A percentile compares a stretch with the other conserved stretches of the same genome.
These are phyloP conservation scores for Rhamnusium bicolor DNA, from an alignment of 2,888 invertebrate species.

Conservation along the genomic window DNA sequence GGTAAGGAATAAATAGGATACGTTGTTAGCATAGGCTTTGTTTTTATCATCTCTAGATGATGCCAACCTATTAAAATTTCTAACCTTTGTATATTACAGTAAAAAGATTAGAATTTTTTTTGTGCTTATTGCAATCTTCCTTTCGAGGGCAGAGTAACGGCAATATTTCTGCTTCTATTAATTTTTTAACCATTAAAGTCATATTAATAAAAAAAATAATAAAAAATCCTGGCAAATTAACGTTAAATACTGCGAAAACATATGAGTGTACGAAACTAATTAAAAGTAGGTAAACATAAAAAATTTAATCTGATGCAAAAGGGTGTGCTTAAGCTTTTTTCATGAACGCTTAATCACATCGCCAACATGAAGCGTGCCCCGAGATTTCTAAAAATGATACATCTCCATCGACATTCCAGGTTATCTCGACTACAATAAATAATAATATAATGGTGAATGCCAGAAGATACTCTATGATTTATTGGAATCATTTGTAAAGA, in stretches of 20 bases:
- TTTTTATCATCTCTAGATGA: too few relatives aligned
- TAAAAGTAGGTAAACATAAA: constrained; percentile 16
- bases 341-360: neutral
- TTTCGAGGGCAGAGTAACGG: too few relatives aligned
- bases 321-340: neutral
- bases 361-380: neutral
- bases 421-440: constrained; percentile 43
- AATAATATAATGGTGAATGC: constrained; percentile 44
- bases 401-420: constrained; percentile 41
- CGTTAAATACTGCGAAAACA: neutral
- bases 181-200: too few relatives aligned
- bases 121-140: too few relatives aligned
- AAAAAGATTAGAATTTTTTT: too few relatives aligned
- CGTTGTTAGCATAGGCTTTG: too few relatives aligned
- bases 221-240: too few relatives aligned
- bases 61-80: too few relatives aligned
- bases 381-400: constrained; percentile 34
- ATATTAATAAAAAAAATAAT: too few relatives aligned
- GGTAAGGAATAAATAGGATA: too few relatives aligned
- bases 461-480: constrained; percentile 47
- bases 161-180: too few relatives aligned
- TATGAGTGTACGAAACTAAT: neutral
- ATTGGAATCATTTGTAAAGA: constrained; percentile 52
- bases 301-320: neutral
- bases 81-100: too few relatives aligned